Conservation (phyloP, 2,113 vertebrate species). For the Vulpes lagopus region DNA sequence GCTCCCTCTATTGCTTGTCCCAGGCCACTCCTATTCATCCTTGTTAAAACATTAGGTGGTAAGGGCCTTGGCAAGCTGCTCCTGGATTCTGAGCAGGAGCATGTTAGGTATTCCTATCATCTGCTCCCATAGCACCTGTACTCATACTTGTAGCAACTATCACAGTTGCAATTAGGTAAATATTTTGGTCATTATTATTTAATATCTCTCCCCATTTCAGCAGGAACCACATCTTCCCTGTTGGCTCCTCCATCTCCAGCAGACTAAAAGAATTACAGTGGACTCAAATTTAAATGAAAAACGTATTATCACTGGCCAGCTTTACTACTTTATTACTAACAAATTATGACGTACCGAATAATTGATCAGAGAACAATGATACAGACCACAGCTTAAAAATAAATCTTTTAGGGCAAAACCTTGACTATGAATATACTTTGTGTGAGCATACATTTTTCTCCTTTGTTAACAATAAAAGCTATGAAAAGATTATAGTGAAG, state of each 20-base stretch:
- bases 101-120: accelerated
- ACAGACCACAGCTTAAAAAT: background rate
- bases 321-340: background rate
- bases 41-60: background rate
- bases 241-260: background rate
- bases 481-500: background rate
- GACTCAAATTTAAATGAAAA: background rate
- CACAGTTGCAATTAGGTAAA: background rate
- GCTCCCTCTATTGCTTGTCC: background rate
- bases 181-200: background rate
- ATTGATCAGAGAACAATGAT: background rate
- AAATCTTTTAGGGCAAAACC: background rate
- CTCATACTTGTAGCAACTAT: background rate
- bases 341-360: background rate
- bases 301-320: background rate
- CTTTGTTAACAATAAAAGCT: background rate
- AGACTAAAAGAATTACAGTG: background rate
- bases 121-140: background rate
- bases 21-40: background rate
- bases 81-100: accelerated
- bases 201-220: background rate
- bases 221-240: background rate
- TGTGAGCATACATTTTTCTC: background rate
- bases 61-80: background rate
- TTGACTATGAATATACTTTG: background rate